Percentiles rank a stretch among this genome's conserved stretches.
These are phyloP conservation scores for Anguilla pacifica DNA, from an alignment of 2,797 vertebrate species.

Conservation along the genomic window DNA sequence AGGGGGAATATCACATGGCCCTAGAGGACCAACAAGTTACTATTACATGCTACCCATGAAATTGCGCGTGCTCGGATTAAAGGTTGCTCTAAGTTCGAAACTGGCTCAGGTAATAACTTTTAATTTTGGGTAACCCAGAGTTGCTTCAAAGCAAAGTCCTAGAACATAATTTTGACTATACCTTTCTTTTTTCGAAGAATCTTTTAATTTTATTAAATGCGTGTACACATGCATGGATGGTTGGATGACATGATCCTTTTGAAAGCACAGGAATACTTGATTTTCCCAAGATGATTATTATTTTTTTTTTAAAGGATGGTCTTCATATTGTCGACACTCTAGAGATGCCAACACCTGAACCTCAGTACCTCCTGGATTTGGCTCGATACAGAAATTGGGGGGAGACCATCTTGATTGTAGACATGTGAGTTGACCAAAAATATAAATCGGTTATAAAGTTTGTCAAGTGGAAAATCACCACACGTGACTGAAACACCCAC, in stretches of 20 bases:
- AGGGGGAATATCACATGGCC: conserved; percentile 87
- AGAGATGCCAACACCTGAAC: conserved; percentile 78
- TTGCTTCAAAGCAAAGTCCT: not conserved
- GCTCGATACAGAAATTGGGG: conserved; percentile 78
- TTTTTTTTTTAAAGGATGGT: conserved; percentile 66
- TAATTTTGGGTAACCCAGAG: not conserved
- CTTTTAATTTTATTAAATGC: not conserved
- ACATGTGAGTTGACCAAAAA: conserved; percentile 73
- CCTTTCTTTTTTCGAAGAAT: not conserved
- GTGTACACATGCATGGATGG: not conserved
- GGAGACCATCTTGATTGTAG: conserved; percentile 78
- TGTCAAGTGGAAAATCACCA: not conserved
- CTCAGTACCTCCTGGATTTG: conserved; percentile 80
- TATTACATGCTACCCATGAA: conserved; percentile 95
- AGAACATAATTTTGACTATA: not conserved
- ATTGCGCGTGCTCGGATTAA: conserved; percentile 81
- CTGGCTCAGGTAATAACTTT: conserved; percentile 77
- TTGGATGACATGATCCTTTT: not conserved
- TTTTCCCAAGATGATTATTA: not conserved
- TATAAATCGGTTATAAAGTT: not conserved
- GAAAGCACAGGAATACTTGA: no score
- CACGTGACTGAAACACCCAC: not conserved
- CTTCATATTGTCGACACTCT: conserved; percentile 82
- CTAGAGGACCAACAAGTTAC: conserved; percentile 88
- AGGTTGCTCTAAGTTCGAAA: conserved; percentile 83